Conservation (phyloP, 1,140 invertebrate genomes). For the Ctenoplectra terminalis region DNA sequence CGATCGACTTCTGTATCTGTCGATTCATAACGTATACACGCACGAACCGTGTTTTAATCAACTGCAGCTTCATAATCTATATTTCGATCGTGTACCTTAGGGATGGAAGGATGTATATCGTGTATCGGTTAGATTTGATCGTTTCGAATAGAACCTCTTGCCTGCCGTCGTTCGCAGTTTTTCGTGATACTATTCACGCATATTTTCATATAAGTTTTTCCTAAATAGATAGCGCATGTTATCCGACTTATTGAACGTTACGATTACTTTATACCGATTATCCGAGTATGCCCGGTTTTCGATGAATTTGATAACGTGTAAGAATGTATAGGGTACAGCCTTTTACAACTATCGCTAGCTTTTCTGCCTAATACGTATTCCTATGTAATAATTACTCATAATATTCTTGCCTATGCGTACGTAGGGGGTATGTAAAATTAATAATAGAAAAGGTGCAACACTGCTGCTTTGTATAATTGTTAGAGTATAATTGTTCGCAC, state of each 20-base stretch:
- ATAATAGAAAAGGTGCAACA: neutral
- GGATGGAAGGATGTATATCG: slow-evolving; percentile 24
- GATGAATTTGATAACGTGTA: neutral
- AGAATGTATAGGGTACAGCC: neutral
- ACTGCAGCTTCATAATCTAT: slow-evolving; percentile 42
- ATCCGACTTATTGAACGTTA: slow-evolving; percentile 1
- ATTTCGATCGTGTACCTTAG: slow-evolving; percentile 33
- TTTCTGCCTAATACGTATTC: slow-evolving; percentile 16
- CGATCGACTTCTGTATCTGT: slow-evolving; percentile 4
- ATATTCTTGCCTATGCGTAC: slow-evolving; percentile 11
- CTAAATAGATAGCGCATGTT: neutral
- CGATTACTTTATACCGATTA: neutral
- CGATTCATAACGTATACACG: too few species aligned
- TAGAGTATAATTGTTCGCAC: neutral
- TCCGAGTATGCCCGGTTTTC: neutral
- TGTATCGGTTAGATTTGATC: slow-evolving; percentile 16
- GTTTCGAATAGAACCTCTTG: neutral
- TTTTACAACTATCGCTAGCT: neutral
- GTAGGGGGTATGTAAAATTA: neutral
- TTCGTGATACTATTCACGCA: neutral
- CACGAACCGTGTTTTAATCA: slow-evolving; percentile 20
- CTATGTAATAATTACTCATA: neutral
- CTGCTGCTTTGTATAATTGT: neutral
- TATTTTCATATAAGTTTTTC: neutral
- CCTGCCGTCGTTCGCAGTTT: slow-evolving; percentile 12